Base-by-base conservation (phyloP, 2,113 vertebrate species). In the Morone chrysops region DNA sequence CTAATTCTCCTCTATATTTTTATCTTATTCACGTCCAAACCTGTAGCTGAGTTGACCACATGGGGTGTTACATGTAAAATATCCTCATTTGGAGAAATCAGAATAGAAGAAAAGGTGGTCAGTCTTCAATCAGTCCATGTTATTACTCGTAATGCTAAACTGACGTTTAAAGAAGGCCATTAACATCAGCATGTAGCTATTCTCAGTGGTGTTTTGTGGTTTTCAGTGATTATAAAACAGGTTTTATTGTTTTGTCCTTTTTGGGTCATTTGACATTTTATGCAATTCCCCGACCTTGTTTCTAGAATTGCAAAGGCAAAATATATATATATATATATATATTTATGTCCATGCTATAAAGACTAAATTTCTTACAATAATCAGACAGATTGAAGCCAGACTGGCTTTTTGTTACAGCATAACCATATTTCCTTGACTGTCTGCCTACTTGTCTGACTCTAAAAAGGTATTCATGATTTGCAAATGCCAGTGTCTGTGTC, bases 401-500 rank as follows among this genome's bases (percentile, higher is more conserved):
- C 50, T 18, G 22, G 2, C 41, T 25, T 67, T 31, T 7, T 48
- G 5, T 61, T 36, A 16, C 25, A 45, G 13, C 45, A 74, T 43
- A 62, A 45, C 16, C 14, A 18, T 2, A 54, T 80, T 71, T 66
- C 62, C 14, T 48, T 60, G 68, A 72, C 69, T n/a, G 69, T 53
- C 61, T 59, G 45, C 9, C 4, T 36, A 1, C 38, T 59, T 0
- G 4, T 13, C 13, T 73, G 43, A 62, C 63, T 70, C 11, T 5
- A 4, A 70, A 69, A 75, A 53, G 20, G 20, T 56, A 60, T 65
- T 79, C 25, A 76, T 63, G 18, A 31, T 59, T 68, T 82, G 11
- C 68, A 81, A 86, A 74, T 80, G 68, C 57, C 20, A 31, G n/a
- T 51, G 62, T 76, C 31, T 68, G 40, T 70, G 53, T 74, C 36